phyloP scores from a whole-genome alignment of 2,888 invertebrate genomes.

The Torymus texanus region DNA sequence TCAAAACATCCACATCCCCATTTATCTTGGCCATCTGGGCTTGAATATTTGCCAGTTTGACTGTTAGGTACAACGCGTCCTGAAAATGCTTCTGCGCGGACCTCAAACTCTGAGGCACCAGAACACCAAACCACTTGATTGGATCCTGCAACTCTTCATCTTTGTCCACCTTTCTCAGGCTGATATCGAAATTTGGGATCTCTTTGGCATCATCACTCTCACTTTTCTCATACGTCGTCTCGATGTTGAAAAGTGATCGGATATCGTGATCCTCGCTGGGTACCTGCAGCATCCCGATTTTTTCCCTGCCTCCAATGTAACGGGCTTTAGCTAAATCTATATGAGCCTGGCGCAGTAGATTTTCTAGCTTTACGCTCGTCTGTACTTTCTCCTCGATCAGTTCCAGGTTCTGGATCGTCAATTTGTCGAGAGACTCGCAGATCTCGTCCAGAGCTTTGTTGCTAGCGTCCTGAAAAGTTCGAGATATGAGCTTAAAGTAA shows the following conservation, averaged over 20 bases:
- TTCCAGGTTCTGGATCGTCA: constrained; percentile 82
- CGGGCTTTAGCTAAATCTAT: constrained; percentile 86
- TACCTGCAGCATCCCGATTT: constrained; percentile 83
- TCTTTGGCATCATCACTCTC: constrained; percentile 58
- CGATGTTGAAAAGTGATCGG: constrained; percentile 69
- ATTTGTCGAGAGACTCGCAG: constrained; percentile 81
- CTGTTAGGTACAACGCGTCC: constrained; percentile 81
- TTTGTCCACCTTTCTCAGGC: constrained; percentile 60
- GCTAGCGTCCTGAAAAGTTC: constrained; percentile 58
- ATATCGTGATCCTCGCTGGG: constrained; percentile 78
- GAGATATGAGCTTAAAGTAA: no score
- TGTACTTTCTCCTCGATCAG: constrained; percentile 85
- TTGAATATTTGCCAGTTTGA: constrained; percentile 84
- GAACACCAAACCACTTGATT: constrained; percentile 89
- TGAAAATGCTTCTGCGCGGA: constrained; percentile 85
- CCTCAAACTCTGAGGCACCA: constrained; percentile 88
- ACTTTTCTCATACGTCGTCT: constrained; percentile 62
- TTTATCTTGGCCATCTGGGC: constrained; percentile 76
- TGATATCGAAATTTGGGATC: constrained; percentile 68
- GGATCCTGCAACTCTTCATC: constrained; percentile 79
- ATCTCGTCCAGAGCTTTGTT: constrained; percentile 72
- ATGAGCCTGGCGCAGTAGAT: constrained; percentile 82
- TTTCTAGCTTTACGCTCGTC: constrained; percentile 83
- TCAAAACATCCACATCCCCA: constrained; percentile 1
- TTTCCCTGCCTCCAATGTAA: constrained; percentile 86